Evolutionary conservation across 2,797 vertebrate species (phyloP).

Genomic region (Pelochelys cantorii): DNA sequence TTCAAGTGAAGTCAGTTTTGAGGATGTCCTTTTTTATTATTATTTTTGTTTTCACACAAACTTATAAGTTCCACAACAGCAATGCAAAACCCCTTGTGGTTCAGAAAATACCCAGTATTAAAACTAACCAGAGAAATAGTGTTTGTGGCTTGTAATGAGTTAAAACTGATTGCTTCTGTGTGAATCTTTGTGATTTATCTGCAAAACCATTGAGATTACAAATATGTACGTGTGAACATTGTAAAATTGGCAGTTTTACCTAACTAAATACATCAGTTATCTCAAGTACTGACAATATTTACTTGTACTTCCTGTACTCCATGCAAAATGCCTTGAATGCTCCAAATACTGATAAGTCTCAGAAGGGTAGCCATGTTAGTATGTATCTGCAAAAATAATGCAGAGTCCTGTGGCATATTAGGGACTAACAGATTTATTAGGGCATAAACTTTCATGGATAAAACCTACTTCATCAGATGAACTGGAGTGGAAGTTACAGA

Average conservation of each 20-base stretch:
- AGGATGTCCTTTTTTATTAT: neutral
- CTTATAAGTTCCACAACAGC: slow-evolving; percentile 8
- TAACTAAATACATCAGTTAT: slow-evolving; percentile 41
- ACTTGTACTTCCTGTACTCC: slow-evolving; percentile 57
- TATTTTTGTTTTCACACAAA: neutral
- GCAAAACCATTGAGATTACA: neutral
- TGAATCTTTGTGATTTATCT: slow-evolving; percentile 65
- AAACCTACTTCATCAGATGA: no score
- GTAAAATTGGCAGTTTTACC: slow-evolving; percentile 47
- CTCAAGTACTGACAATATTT: slow-evolving; percentile 65
- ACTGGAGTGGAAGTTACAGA: no score
- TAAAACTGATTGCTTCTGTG: slow-evolving; percentile 49
- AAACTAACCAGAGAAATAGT: slow-evolving; percentile 34
- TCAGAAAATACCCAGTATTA: slow-evolving; percentile 27
- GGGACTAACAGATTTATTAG: no score
- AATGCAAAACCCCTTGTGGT: neutral
- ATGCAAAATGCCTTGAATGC: slow-evolving; percentile 74
- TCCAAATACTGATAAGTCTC: slow-evolving; percentile 53
- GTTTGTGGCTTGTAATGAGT: slow-evolving; percentile 45
- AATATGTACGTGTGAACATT: neutral
- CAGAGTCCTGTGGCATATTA: no score
- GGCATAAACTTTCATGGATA: no score
- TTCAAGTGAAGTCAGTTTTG: neutral
- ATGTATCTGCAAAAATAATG: no score
- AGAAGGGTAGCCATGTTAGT: no score